phyloP scores from a whole-genome alignment of 2,113 vertebrate species.

The Romanogobio albipinnatus region DNA sequence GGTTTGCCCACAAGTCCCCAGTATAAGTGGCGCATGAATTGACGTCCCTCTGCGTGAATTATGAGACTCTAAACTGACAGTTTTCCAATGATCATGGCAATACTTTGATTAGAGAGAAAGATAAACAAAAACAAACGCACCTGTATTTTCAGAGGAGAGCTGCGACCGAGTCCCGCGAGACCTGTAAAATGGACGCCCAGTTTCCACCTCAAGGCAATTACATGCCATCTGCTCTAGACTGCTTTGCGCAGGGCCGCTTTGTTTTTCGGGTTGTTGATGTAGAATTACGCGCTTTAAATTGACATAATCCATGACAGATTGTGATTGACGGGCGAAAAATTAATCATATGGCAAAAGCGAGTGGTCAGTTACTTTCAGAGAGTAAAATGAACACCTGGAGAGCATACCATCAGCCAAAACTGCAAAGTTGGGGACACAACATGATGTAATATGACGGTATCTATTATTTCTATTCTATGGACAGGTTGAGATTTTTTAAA shows the following conservation, averaged over 20 bases:
- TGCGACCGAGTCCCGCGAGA: slow-evolving; percentile 35
- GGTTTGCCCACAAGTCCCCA: slow-evolving; percentile 4
- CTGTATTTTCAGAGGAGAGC: slow-evolving; percentile 43
- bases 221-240: slow-evolving; percentile 55
- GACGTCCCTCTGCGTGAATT: slow-evolving; percentile 20
- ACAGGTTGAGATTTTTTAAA: neutral
- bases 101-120: slow-evolving; percentile 46
- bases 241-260: slow-evolving; percentile 20
- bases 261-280: slow-evolving; percentile 49
- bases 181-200: slow-evolving; percentile 54
- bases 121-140: slow-evolving; percentile 53
- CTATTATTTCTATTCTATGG: slow-evolving; percentile 8
- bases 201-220: slow-evolving; percentile 59
- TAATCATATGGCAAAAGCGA: slow-evolving; percentile 69
- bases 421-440: neutral
- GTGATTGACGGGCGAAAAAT: slow-evolving; percentile 72
- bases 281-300: slow-evolving; percentile 57
- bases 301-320: slow-evolving; percentile 62
- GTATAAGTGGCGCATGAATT: slow-evolving; percentile 23
- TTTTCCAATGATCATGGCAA: slow-evolving; percentile 26
- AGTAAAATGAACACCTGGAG: slow-evolving; percentile 32
- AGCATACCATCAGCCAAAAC: slow-evolving; percentile 33
- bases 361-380: slow-evolving; percentile 22
- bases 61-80: slow-evolving; percentile 39
- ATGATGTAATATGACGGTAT: neutral